Base-by-base conservation (phyloP, 2,888 invertebrate species). In the Campoplex nolae region DNA sequence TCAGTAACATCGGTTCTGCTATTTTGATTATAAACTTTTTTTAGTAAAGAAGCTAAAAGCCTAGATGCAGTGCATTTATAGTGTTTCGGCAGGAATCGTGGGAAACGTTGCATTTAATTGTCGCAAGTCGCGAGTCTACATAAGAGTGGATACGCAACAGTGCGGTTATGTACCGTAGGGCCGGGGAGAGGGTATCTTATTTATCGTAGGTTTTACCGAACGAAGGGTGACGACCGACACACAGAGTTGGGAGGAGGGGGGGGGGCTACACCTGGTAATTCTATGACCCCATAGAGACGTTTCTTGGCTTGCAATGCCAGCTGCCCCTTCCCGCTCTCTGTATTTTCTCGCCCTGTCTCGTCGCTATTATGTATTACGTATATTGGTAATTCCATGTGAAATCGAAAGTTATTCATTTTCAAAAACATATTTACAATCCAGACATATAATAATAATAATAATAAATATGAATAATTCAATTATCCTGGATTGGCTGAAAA, bases 251-350 rank as follows among this genome's bases (percentile, higher is more conserved):
- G 42, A 18, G 45, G 83, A 32, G 32, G 42, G 32, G 32, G 45
- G 83, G 42, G 32, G 45, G 83, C 88, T 89, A 89, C 92, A 92
- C 92, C 92, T 92, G 92, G 92, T 91, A 90, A 91, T 91, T 91
- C 89, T 89, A 90, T 91, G 91, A 90, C 89, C 91, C 91, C 89
- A 88, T 87, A 85, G 88, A 89, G 89, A 89, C 54, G 89, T 90
- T 89, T 89, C 89, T 89, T 90, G 89, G 89, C 90, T 89, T 86
- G 85, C 88, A 88, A 88, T 90, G 74, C 84, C 88, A 88, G 85
- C 83, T 81, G 88, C 83, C 83, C 80, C 85, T 51, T 71, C 83
- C 86, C 84, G 62, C 28, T 23, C 23, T 23, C 23, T 32, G 58
- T 28, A 68, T 82, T 79, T 84, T 42, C 68, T 23, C 56, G 32